These are phyloP conservation scores for Sphaerodactylus townsendi DNA, from an alignment of 2,113 vertebrate species.

Conservation along the genomic window DNA sequence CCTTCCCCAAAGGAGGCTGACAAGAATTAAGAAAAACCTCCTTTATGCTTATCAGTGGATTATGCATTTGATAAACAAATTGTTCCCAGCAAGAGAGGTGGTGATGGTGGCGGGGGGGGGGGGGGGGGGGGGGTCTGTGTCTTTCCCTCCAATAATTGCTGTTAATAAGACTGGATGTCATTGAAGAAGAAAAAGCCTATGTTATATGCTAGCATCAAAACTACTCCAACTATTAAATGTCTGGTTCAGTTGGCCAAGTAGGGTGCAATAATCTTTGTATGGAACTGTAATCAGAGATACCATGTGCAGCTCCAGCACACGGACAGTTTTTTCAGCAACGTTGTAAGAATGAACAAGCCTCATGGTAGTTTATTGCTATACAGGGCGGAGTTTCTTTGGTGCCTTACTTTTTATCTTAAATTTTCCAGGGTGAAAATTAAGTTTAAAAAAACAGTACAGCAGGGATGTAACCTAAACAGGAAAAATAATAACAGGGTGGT, in stretches of 20 bases:
- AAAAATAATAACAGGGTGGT: slow-evolving; percentile 70
- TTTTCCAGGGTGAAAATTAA: slow-evolving; percentile 82
- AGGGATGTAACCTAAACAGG: slow-evolving; percentile 78
- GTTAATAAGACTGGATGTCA: slow-evolving; percentile 58
- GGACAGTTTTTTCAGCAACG: slow-evolving; percentile 55
- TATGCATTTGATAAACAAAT: slow-evolving; percentile 69
- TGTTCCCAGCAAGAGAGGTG: slow-evolving; percentile 59
- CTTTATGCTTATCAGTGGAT: slow-evolving; percentile 63
- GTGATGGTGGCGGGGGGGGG: too few species aligned
- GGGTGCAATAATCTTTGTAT: slow-evolving; percentile 58
- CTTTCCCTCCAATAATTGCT: slow-evolving; percentile 56
- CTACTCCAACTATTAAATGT: slow-evolving; percentile 49
- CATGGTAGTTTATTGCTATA: slow-evolving; percentile 59
- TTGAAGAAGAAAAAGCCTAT: slow-evolving; percentile 58
- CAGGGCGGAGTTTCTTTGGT: slow-evolving; percentile 78
- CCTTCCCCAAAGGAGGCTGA: slow-evolving; percentile 64
- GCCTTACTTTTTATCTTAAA: slow-evolving; percentile 84
- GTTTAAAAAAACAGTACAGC: slow-evolving; percentile 73
- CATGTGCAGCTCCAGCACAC: slow-evolving; percentile 50
- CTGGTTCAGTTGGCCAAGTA: slow-evolving; percentile 57
- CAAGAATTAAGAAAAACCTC: slow-evolving; percentile 67
- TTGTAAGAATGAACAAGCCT: slow-evolving; percentile 53
- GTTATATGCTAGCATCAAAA: slow-evolving; percentile 16
- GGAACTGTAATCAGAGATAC: slow-evolving; percentile 45
- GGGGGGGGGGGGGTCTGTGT: slow-evolving; percentile 21